phyloP scores from a whole-genome alignment of 2,888 invertebrate species.

The Mayetiola destructor region DNA sequence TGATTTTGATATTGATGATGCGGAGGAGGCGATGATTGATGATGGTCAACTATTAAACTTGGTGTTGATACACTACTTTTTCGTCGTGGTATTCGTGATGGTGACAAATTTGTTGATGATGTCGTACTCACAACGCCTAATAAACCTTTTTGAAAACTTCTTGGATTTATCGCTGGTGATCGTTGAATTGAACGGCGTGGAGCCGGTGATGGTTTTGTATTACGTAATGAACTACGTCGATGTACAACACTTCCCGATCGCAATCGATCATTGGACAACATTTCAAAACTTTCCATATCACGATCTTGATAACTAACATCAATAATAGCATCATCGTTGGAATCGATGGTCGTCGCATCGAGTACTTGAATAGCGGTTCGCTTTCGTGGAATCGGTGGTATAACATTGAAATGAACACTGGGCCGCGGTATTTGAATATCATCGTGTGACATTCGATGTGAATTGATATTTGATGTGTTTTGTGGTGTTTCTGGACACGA shows the following conservation, averaged over 20 bases:
- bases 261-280: background rate
- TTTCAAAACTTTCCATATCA: slow-evolving; percentile 12
- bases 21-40: background rate
- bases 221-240: background rate
- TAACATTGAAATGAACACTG: slow-evolving; percentile 4
- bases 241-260: background rate
- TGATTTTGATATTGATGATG: background rate
- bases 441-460: background rate
- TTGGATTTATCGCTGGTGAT: slow-evolving; percentile 31
- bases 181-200: slow-evolving; percentile 20
- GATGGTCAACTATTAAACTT: background rate
- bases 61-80: slow-evolving; percentile 12
- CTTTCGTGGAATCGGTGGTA: background rate
- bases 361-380: background rate
- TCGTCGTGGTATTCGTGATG: slow-evolving; percentile 23
- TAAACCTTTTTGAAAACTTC: slow-evolving; percentile 31
- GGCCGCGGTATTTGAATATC: background rate
- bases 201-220: background rate
- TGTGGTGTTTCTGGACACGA: slow-evolving; percentile 5
- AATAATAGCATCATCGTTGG: background rate
- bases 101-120: slow-evolving; percentile 20
- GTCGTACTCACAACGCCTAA: slow-evolving; percentile 26
- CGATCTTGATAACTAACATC: slow-evolving; percentile 11
- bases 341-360: background rate
- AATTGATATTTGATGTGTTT: background rate